phyloP scores from a whole-genome alignment of 1,140 invertebrate species.

The Reticulitermes speratus region DNA sequence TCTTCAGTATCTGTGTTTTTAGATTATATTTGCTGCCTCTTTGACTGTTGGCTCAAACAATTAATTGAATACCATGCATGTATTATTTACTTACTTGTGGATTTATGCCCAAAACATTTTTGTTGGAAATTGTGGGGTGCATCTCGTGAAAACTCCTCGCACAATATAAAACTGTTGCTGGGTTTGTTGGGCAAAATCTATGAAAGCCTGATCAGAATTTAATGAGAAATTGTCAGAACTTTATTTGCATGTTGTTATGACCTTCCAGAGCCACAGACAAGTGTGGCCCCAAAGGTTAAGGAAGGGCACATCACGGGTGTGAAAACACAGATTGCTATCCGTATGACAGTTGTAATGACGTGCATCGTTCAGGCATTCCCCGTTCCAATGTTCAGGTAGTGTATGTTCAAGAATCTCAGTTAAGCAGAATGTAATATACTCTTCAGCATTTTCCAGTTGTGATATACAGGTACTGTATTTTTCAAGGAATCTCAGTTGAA shows the following conservation, averaged over 20 bases:
- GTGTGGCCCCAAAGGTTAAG: constrained; percentile 40
- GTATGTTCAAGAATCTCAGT: not conserved
- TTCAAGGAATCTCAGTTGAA: too few species aligned
- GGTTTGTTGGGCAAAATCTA: not conserved
- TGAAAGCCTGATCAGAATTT: not conserved
- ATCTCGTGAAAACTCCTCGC: too few species aligned
- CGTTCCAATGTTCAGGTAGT: constrained; percentile 53
- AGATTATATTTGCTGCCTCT: too few species aligned
- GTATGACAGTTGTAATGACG: constrained; percentile 24
- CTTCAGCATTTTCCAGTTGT: too few species aligned
- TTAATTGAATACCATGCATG: not conserved
- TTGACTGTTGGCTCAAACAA: not conserved
- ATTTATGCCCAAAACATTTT: too few species aligned
- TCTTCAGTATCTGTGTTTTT: not conserved
- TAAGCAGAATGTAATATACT: not conserved
- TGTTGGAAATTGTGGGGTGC: too few species aligned
- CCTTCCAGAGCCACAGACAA: constrained; percentile 40
- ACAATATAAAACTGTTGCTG: too few species aligned
- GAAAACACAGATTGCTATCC: constrained; percentile 13
- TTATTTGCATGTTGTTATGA: not conserved
- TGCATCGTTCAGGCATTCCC: constrained; percentile 45
- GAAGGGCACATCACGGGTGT: constrained; percentile 34
- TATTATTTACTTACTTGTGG: too few species aligned
- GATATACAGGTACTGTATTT: too few species aligned
- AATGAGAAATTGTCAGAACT: too few species aligned